Evolutionary conservation across 2,888 invertebrate species (phyloP), one percentile per base, ranked within the genome.

Genomic region (Lepas anatifera): DNA sequence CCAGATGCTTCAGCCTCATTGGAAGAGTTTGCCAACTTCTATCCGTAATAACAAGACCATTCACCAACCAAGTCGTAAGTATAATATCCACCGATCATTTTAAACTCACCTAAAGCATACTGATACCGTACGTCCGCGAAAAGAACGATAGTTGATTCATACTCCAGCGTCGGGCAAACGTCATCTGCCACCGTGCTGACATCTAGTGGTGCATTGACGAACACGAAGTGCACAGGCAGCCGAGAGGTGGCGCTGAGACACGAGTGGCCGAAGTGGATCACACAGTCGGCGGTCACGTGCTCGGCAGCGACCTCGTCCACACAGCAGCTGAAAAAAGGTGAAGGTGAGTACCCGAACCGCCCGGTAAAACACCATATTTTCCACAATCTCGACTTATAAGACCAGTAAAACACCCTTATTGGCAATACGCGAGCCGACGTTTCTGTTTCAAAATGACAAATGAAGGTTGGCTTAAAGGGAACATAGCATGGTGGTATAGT

Each of bases 231-330:
- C 7, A 91, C 89, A 0, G 94, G 92, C 70, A 95, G 83, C 69
- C 87, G 84, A 0, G 81, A 83, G 22, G 88, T 87, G 75, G 84
- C 84, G 41, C 92, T 90, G 74, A 92, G 87, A 80, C 98, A 98
- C 0, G 90, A 86, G 76, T 88, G 89, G 0, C 97, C 97, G 80
- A 90, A 97, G 80, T 98, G 97, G 70, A 98, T 85, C 3, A 97
- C 82, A 41, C 89, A 87, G 80, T 96, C 91, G 0, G 90, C 89
- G 70, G 86, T 83, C 10, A 92, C 87, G 80, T 97, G 97, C 79
- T 90, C 87, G 0, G 95, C 93, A 2, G 95, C 90, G 43, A 95
- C 87, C 76, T 90, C 89, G 80, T 95, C 94, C 3, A 92, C 87
- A 79, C 95, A 95, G 79, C 94, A 95, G 79, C 93, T 93, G 79